Evolutionary conservation across 2,113 vertebrate genomes (phyloP).

Genomic region (Poecilia latipinna): DNA sequence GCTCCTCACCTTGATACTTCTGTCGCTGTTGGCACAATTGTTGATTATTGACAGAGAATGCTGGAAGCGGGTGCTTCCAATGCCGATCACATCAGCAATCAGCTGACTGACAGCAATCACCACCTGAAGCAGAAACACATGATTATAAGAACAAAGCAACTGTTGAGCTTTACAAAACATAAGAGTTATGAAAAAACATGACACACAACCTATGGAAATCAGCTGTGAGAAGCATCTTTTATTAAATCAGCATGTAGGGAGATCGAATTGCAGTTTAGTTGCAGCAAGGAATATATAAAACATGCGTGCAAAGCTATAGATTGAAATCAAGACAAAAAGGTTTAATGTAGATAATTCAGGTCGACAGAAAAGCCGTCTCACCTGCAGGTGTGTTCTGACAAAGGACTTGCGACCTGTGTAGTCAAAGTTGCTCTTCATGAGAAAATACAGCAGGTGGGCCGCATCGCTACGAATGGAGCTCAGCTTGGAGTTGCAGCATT

Average conservation of each 20-base stretch:
- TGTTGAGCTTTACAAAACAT: neutral
- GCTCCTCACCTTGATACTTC: conserved; percentile 88
- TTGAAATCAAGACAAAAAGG: too few relatives aligned
- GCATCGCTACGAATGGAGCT: conserved; percentile 94
- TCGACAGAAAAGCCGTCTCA: conserved; percentile 51
- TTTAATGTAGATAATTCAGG: neutral
- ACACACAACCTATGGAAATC: neutral
- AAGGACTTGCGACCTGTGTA: conserved; percentile 97
- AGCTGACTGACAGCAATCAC: conserved; percentile 98
- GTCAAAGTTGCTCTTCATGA: conserved; percentile 99
- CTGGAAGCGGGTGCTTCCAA: conserved; percentile 97
- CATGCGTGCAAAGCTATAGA: too few relatives aligned
- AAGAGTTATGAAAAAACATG: neutral
- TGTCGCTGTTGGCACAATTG: conserved; percentile 98
- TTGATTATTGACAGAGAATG: conserved; percentile 98
- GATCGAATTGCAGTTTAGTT: too few relatives aligned
- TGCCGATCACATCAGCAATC: conserved; percentile 97
- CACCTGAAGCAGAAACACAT: conserved; percentile 79
- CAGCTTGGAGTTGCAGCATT: conserved; percentile 97
- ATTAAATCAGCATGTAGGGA: too few relatives aligned
- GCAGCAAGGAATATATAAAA: neutral
- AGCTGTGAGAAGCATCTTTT: too few relatives aligned
- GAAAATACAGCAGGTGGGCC: conserved; percentile 95
- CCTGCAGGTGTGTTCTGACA: conserved; percentile 95
- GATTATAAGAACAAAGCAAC: neutral